phyloP scores from a whole-genome alignment of 2,888 invertebrate genomes.

The Pogonocherus hispidulus region DNA sequence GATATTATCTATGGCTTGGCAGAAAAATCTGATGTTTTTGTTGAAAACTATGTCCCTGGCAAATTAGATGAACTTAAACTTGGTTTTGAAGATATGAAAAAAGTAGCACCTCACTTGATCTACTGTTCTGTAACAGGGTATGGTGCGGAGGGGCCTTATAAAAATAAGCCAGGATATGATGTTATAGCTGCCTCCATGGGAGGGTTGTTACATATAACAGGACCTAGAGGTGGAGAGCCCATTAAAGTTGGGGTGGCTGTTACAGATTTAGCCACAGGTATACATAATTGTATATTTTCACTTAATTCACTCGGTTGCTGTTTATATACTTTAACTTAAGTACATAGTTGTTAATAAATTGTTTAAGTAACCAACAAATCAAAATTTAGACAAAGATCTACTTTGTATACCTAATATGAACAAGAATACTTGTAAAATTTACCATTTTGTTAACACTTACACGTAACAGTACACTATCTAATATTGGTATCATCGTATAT shows the following conservation, averaged over 20 bases:
- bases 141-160: slow-evolving; percentile 89
- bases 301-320: no score
- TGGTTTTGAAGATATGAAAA: slow-evolving; percentile 82
- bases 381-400: no score
- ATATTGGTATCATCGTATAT: no score
- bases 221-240: slow-evolving; percentile 85
- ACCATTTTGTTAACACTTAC: no score
- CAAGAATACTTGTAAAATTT: no score
- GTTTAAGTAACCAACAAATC: no score
- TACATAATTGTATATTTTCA: background rate
- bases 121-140: slow-evolving; percentile 97
- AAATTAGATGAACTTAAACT: slow-evolving; percentile 82
- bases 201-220: slow-evolving; percentile 91
- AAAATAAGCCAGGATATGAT: slow-evolving; percentile 93
- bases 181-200: slow-evolving; percentile 95
- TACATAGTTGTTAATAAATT: no score
- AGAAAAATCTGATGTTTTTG: slow-evolving; percentile 84
- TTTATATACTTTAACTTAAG: no score
- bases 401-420: no score
- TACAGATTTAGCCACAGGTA: slow-evolving; percentile 90
- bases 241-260: slow-evolving; percentile 94
- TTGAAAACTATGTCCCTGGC: slow-evolving; percentile 96
- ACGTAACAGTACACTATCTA: no score
- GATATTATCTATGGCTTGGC: slow-evolving; percentile 80
- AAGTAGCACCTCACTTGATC: slow-evolving; percentile 82